Percentiles rank a stretch among this genome's conserved stretches.
Conservation (phyloP, 2,113 vertebrate species). For the Chrysemys picta region DNA sequence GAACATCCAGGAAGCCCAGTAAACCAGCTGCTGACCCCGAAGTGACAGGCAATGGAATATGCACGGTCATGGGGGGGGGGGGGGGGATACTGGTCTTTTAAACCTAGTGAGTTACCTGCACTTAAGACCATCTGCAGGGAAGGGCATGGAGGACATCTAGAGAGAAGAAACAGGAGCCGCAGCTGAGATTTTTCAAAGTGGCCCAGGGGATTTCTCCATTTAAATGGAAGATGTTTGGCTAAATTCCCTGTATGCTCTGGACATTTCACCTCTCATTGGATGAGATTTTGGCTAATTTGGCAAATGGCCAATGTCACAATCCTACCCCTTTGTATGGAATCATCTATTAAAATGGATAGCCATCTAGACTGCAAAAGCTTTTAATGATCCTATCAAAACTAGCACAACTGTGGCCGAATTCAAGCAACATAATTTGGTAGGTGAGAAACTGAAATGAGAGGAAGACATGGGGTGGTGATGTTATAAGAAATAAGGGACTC, state of each 20-base stretch:
- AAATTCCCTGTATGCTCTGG: neutral
- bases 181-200: neutral
- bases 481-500: neutral
- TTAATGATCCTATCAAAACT: neutral
- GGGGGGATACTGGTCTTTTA: fast-evolving
- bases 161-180: neutral
- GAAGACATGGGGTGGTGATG: neutral
- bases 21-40: neutral
- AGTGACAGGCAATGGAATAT: neutral
- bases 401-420: neutral
- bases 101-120: fast-evolving
- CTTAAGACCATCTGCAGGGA: neutral
- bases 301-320: neutral
- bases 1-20: neutral
- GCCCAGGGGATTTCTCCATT: fast-evolving
- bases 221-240: fast-evolving
- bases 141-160: fast-evolving
- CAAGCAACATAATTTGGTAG: neutral
- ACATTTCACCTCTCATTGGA: neutral
- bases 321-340: neutral
- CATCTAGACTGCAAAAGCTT: neutral
- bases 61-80: neutral
- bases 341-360: neutral
- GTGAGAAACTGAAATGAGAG: neutral
- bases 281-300: neutral